These are phyloP conservation scores for Acronicta psi DNA, from an alignment of 2,888 invertebrate species.

Conservation along the genomic window DNA sequence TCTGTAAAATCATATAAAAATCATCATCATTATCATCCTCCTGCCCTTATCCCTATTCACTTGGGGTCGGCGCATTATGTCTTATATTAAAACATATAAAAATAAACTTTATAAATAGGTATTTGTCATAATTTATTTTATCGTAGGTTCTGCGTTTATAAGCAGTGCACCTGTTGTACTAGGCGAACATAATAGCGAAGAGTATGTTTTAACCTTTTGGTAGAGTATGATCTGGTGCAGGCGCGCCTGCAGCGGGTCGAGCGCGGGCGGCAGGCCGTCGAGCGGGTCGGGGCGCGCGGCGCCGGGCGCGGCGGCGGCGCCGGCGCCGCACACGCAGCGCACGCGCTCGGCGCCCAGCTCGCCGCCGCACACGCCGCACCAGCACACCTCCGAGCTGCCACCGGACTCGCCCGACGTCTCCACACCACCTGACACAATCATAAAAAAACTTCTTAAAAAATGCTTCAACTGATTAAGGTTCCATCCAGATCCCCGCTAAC, in stretches of 20 bases:
- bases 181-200: neutral
- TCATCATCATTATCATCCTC: too few relatives aligned
- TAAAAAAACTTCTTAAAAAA: too few relatives aligned
- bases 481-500: too few relatives aligned
- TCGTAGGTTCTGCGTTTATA: too few relatives aligned
- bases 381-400: constrained; percentile 55
- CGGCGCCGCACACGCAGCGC: constrained; percentile 60
- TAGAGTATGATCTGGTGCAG: constrained; percentile 95
- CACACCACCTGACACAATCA: constrained; percentile 59
- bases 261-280: constrained; percentile 93
- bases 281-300: constrained; percentile 88
- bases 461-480: too few relatives aligned
- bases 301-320: constrained; percentile 55
- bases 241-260: constrained; percentile 92
- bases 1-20: too few relatives aligned
- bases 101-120: too few relatives aligned
- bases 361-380: constrained; percentile 60
- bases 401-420: constrained; percentile 67
- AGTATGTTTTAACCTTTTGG: constrained; percentile 89
- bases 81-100: too few relatives aligned
- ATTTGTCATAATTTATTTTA: too few relatives aligned
- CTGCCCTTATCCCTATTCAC: too few relatives aligned
- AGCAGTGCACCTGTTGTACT: constrained; percentile 7
- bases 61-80: too few relatives aligned
- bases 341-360: constrained; percentile 48